These are phyloP conservation scores for Acanthaster planci DNA, from an alignment of 35 echinoderm and acorn worm species.

Conservation along the genomic window DNA sequence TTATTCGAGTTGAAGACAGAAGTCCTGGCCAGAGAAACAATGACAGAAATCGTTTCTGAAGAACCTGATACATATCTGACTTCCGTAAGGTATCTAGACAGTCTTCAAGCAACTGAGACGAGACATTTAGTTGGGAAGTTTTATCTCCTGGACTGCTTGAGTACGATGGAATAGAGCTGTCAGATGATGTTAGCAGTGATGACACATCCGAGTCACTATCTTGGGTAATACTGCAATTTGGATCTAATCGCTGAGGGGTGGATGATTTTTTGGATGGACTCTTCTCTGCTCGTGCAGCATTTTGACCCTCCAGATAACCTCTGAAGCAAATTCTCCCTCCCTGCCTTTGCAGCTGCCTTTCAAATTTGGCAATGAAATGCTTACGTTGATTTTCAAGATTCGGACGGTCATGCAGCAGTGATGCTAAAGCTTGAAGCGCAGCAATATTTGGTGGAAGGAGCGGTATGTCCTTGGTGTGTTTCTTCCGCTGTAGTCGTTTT, in stretches of 20 bases:
- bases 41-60: background rate
- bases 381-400: background rate
- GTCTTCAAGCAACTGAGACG: background rate
- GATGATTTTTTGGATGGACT: background rate
- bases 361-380: background rate
- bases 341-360: background rate
- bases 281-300: background rate
- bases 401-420: background rate
- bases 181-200: no score
- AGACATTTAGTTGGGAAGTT: background rate
- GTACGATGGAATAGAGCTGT: no score
- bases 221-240: no score
- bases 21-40: background rate
- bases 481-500: background rate
- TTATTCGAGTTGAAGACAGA: slow-evolving; percentile 20
- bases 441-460: slow-evolving; percentile 2
- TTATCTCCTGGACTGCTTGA: no score
- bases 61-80: background rate
- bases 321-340: background rate
- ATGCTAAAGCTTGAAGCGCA: background rate
- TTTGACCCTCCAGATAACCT: background rate
- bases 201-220: no score
- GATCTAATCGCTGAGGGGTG: background rate
- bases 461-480: background rate
- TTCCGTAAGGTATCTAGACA: background rate